Conservation (phyloP, 2,888 invertebrate species). For the Dexiosoma caninum region DNA sequence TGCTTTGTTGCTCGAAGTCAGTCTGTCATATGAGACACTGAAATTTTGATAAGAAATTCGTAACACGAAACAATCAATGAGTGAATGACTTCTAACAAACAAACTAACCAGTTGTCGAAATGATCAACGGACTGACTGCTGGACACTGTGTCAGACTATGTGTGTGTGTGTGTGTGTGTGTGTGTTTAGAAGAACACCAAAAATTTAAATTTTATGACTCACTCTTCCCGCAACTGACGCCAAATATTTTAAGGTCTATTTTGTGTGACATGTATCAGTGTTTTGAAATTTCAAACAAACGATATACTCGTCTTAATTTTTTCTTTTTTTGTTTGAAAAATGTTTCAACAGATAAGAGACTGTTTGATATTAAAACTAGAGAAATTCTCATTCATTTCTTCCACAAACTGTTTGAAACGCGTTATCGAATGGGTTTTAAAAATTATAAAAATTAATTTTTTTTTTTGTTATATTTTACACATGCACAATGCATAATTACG, state of each 20-base stretch:
- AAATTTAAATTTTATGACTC: conserved; percentile 49
- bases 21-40: conserved; percentile 15
- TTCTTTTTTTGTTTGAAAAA: neutral
- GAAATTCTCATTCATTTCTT: neutral
- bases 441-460: neutral
- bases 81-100: conserved; percentile 21
- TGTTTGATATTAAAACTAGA: conserved; percentile 25
- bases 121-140: neutral
- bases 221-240: conserved; percentile 51
- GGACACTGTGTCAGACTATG: neutral
- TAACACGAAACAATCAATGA: conserved; percentile 40
- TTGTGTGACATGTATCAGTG: conserved; percentile 16
- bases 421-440: conserved; percentile 12
- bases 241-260: conserved; percentile 49
- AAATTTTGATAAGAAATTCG: conserved; percentile 48
- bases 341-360: conserved; percentile 42
- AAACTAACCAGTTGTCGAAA: neutral
- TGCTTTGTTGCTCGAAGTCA: neutral
- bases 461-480: neutral
- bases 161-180: neutral
- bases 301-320: conserved; percentile 28
- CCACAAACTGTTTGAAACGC: conserved; percentile 3
- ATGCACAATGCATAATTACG: neutral
- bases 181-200: conserved; percentile 18
- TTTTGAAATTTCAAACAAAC: conserved; percentile 30